Conservation (phyloP, 2,113 vertebrate genomes). For the Ochotona princeps region DNA sequence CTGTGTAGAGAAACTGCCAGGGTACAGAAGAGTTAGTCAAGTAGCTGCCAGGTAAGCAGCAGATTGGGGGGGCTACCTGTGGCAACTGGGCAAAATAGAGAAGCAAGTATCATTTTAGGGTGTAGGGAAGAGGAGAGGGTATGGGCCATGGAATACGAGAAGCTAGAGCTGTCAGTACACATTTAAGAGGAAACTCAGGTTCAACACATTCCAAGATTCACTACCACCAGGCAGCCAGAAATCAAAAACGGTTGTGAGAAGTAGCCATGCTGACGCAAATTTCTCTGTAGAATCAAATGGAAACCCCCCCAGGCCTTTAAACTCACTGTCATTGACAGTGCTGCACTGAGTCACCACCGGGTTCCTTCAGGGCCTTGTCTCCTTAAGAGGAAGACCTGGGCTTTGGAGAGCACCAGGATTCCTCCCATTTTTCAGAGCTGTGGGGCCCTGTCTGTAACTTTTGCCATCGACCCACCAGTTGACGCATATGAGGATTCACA, state of each 20-base stretch:
- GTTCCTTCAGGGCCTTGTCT: background rate
- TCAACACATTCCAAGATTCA: background rate
- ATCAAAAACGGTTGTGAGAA: background rate
- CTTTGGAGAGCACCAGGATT: background rate
- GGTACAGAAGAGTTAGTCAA: no score
- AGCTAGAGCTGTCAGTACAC: background rate
- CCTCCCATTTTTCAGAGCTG: background rate
- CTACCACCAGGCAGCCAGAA: background rate
- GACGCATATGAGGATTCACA: background rate
- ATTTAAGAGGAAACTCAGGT: background rate
- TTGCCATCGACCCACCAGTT: no score
- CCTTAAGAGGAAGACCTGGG: fast-evolving
- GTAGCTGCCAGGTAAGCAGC: background rate
- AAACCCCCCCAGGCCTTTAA: background rate
- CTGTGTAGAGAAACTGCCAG: background rate
- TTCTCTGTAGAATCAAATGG: background rate
- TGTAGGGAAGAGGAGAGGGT: no score
- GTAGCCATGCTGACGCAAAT: background rate
- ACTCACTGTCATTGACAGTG: background rate
- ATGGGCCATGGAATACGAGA: background rate
- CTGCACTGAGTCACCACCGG: background rate
- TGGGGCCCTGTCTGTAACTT: background rate
- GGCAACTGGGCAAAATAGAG: fast-evolving
- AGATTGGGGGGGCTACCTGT: background rate
- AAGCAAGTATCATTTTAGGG: background rate